Percentiles rank a stretch among this genome's conserved stretches.
These are phyloP conservation scores for Drosophila putrida DNA, from an alignment of 2,888 invertebrate species.

Conservation along the genomic window DNA sequence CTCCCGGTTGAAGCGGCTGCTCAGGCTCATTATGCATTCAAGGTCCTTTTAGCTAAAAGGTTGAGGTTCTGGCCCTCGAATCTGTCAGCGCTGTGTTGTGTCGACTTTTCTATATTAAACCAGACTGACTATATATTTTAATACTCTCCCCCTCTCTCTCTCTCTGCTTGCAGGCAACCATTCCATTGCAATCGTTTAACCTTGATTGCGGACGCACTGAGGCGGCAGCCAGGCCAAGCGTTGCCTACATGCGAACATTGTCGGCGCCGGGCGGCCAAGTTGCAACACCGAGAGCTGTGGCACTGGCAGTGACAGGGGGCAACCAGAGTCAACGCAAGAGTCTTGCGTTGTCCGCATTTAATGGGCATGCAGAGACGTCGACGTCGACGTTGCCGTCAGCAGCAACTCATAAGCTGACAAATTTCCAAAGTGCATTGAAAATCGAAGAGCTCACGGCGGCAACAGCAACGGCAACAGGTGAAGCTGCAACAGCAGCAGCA, in stretches of 20 bases:
- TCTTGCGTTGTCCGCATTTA: constrained; percentile 57
- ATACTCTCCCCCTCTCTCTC: constrained; percentile 33
- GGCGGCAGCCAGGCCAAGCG: constrained; percentile 68
- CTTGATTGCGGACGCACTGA: constrained; percentile 83
- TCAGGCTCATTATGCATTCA: constrained; percentile 83
- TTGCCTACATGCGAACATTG: constrained; percentile 83
- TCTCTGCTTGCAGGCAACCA: constrained; percentile 83
- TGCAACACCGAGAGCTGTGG: constrained; percentile 36
- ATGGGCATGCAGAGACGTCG: constrained; percentile 59
- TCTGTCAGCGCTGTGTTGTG: constrained; percentile 65
- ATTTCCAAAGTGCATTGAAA: constrained; percentile 83
- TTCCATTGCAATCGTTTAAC: constrained; percentile 85
- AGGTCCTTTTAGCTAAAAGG: constrained; percentile 78
- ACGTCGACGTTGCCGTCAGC: constrained; percentile 12
- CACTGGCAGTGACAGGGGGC: constrained; percentile 54
- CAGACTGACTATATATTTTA: constrained; percentile 71
- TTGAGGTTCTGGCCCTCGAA: constrained; percentile 68
- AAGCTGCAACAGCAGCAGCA: background rate
- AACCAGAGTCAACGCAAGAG: constrained; percentile 68
- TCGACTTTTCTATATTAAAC: constrained; percentile 77
- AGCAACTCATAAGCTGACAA: constrained; percentile 80
- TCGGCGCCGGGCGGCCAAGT: constrained; percentile 80
- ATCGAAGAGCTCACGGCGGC: constrained; percentile 80
- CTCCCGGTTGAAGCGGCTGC: constrained; percentile 1
- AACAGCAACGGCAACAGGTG: constrained; percentile 24